Evolutionary conservation across 2,888 invertebrate genomes (phyloP).

Genomic region (Harmothoe impar): DNA sequence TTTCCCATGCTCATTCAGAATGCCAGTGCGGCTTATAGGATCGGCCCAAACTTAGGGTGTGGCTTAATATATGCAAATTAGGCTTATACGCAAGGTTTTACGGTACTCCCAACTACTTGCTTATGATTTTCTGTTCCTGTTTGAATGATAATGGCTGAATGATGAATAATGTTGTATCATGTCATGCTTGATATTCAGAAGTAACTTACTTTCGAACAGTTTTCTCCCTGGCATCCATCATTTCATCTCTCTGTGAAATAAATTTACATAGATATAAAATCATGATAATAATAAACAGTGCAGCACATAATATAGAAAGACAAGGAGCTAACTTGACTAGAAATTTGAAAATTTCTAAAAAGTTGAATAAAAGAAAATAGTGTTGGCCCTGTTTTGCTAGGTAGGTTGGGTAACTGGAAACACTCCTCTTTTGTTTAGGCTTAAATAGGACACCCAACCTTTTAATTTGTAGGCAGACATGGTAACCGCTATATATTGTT

Average conservation of each 20-base stretch:
- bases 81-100: too few species aligned
- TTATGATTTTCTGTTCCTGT: neutral
- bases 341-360: too few species aligned
- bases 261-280: neutral
- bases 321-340: too few species aligned
- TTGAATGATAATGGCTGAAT: neutral
- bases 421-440: neutral
- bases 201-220: conserved; percentile 19
- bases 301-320: neutral
- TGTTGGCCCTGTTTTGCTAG: too few species aligned
- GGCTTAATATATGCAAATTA: too few species aligned
- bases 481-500: too few species aligned
- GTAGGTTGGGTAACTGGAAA: neutral
- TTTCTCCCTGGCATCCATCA: conserved; percentile 36
- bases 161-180: neutral
- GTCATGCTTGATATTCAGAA: too few species aligned
- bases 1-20: neutral
- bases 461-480: too few species aligned
- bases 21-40: too few species aligned
- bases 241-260: conserved; percentile 39
- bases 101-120: neutral
- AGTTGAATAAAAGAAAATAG: too few species aligned
- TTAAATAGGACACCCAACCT: too few species aligned
- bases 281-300: neutral
- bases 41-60: too few species aligned